Evolutionary conservation across 2,113 vertebrate species (phyloP), one percentile per base, ranked within the genome.

Genomic region (Pedetes capensis): DNA sequence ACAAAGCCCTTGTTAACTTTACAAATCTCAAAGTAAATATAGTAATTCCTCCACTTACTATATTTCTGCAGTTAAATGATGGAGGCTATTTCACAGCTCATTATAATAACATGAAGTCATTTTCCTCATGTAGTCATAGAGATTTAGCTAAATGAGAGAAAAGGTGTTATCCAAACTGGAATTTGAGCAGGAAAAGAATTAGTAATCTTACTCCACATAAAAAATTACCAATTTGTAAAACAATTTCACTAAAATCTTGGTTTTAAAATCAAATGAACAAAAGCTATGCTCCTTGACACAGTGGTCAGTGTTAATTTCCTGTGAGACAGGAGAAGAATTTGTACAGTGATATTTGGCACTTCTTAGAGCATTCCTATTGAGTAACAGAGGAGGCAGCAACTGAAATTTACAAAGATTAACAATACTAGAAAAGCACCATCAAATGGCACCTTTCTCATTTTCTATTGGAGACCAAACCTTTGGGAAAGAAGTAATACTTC

Each of bases 251-350:
- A 83, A 89, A 89, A 63, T 42, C 3, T 82, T 55, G 37, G 13
- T 90, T 95, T 92, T 75, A 89, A 88, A 74, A 32, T 83, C 20
- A 74, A 61, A 79, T 79, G 55, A 89, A 7, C 61, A 80, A 72
- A 13, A 82, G 23, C 1, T 11, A 17, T 61, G 42, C 51, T 84
- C 57, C 11, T 57, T 55, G 55, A 81, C 51, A 69, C 0, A 14
- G 10, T n/a, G 2, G 80, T 80, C 76, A 76, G 16, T 66, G 29
- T 55, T 61, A 12, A 14, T 68, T 95, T 88, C 20, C 18, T 72
- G 47, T 74, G 23, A 61, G 53, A 86, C 16, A 64, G 25, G 14
- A 53, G 37, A 9, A 23, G 49, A 68, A 59, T 39, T 17, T 1
- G 39, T 22, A 7, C 32, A 44, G 4, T 47, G 11, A 91, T 14